Evolutionary conservation across 2,797 vertebrate genomes (phyloP).

Genomic region (Muscicapa striata): DNA sequence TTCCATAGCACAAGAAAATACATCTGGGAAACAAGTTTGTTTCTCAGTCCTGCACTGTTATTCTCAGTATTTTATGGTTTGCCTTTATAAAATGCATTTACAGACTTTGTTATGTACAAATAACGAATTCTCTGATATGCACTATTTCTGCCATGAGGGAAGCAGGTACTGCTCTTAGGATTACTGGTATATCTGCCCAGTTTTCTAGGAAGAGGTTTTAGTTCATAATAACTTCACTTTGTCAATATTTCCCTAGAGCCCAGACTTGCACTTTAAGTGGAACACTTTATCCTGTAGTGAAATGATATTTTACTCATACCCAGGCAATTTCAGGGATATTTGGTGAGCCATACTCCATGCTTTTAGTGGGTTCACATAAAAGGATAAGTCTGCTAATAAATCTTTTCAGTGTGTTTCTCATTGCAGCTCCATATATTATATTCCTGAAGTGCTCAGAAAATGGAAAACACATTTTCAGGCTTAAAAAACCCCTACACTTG

Average conservation of each 20-base stretch:
- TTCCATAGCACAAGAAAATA: background rate
- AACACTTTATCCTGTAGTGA: slow-evolving; percentile 26
- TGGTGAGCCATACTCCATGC: background rate
- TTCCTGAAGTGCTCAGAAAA: background rate
- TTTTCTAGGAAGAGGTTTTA: slow-evolving; percentile 11
- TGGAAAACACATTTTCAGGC: background rate
- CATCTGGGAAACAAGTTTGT: background rate
- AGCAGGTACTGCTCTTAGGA: background rate
- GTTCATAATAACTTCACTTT: slow-evolving; percentile 25
- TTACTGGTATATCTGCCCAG: background rate
- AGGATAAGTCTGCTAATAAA: slow-evolving; percentile 7
- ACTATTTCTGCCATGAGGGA: background rate
- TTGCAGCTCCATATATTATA: background rate
- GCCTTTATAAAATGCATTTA: background rate
- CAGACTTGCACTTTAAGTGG: background rate
- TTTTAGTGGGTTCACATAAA: slow-evolving; percentile 50
- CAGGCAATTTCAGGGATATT: slow-evolving; percentile 35
- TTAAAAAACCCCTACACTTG: background rate
- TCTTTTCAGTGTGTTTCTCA: background rate
- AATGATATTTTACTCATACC: slow-evolving; percentile 20
- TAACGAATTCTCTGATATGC: background rate
- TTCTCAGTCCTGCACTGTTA: background rate
- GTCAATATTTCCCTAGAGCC: slow-evolving; percentile 16
- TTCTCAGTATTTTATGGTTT: background rate
- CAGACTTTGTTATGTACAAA: background rate